Percentiles rank a stretch among this genome's conserved stretches.
These are phyloP conservation scores for Bovichtus diacanthus DNA, from an alignment of 2,797 vertebrate species.

Conservation along the genomic window DNA sequence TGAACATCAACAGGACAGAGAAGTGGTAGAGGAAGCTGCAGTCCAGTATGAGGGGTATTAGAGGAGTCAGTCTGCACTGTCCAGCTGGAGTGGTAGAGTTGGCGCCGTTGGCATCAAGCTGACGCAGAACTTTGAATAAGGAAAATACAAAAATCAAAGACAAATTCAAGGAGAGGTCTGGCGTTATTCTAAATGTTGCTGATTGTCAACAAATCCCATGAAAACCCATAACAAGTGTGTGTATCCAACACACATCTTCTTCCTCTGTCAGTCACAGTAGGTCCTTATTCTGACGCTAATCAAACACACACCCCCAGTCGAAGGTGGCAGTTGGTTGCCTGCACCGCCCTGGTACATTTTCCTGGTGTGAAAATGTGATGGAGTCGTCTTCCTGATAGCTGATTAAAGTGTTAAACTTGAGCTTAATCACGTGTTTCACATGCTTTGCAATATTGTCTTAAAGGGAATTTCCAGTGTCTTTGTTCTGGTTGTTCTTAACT, in stretches of 20 bases:
- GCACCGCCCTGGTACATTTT: neutral
- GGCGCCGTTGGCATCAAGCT: conserved; percentile 81
- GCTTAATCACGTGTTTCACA: neutral
- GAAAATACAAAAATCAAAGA: neutral
- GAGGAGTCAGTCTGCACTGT: conserved; percentile 93
- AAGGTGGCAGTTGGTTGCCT: neutral
- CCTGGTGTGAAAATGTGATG: neutral
- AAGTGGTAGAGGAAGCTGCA: conserved; percentile 97
- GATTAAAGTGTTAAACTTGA: neutral
- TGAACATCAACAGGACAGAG: conserved; percentile 94
- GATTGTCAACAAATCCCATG: neutral
- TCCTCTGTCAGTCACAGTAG: conserved; percentile 19
- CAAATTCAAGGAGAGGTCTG: neutral
- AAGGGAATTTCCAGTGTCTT: neutral
- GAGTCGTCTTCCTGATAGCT: neutral
- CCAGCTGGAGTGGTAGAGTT: conserved; percentile 86
- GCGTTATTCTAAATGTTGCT: no score
- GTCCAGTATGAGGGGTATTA: conserved; percentile 95
- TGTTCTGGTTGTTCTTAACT: neutral
- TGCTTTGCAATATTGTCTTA: neutral
- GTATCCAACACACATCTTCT: neutral
- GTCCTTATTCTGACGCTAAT: conserved; percentile 32
- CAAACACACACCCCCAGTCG: neutral
- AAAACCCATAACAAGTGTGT: neutral
- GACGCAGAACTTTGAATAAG: conserved; percentile 73